Conservation (phyloP, 2,888 invertebrate genomes). For the Acanthococcus lagerstroemiae region DNA sequence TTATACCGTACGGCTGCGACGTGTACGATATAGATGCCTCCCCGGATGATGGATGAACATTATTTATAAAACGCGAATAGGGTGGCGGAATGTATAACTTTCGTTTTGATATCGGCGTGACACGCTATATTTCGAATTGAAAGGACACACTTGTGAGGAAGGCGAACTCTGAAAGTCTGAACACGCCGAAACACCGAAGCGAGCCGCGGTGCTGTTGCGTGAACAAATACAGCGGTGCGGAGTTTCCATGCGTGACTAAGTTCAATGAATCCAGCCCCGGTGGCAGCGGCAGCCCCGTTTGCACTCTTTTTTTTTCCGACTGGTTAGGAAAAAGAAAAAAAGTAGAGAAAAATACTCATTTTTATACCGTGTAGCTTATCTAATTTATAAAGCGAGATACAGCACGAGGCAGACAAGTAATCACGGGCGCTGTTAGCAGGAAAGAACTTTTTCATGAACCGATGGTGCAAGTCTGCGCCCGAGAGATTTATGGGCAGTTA, state of each 20-base stretch:
- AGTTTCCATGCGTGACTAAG: constrained; percentile 5
- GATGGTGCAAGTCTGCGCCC: too few relatives aligned
- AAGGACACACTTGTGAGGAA: not conserved
- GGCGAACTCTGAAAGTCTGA: not conserved
- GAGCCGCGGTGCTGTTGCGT: not conserved
- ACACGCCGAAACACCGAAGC: not conserved
- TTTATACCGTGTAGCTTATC: not conserved
- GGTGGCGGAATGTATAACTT: not conserved
- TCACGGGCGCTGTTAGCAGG: not conserved
- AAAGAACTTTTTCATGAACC: too few relatives aligned
- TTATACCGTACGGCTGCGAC: too few relatives aligned
- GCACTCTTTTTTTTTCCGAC: not conserved
- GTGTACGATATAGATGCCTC: too few relatives aligned
- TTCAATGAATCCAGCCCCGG: not conserved
- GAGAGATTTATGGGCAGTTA: too few relatives aligned
- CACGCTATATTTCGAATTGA: not conserved
- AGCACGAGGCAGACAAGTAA: not conserved
- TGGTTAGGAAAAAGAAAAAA: too few relatives aligned
- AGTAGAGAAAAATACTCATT: too few relatives aligned
- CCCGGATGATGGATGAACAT: not conserved
- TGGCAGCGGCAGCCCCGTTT: too few relatives aligned
- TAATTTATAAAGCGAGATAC: not conserved
- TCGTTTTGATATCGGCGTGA: not conserved
- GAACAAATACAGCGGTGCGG: not conserved
- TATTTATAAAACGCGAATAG: not conserved